Conservation (phyloP, 1,140 invertebrate genomes). For the Macrotrachela quadricornifera region DNA sequence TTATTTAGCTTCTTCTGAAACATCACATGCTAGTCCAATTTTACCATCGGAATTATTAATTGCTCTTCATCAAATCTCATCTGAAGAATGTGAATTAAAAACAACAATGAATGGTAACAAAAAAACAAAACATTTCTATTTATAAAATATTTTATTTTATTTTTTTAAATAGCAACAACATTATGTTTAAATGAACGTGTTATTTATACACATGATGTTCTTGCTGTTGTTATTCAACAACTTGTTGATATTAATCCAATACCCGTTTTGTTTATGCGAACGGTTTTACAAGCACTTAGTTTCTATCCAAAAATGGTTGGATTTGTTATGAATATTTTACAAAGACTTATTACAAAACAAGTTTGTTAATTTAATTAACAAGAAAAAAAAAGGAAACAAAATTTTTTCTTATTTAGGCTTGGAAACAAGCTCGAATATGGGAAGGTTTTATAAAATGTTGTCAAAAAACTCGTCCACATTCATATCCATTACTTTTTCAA, state of each 20-base stretch:
- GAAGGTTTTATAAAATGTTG: conserved; percentile 91
- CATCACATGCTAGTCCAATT: conserved; percentile 33
- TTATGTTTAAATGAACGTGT: conserved; percentile 72
- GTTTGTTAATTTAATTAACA: conserved; percentile 26
- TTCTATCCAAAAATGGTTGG: conserved; percentile 64
- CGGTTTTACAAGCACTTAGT: conserved; percentile 72
- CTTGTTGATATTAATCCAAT: conserved; percentile 67
- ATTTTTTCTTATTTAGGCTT: conserved; percentile 40
- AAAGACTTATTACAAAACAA: conserved; percentile 69
- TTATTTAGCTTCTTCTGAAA: conserved; percentile 5
- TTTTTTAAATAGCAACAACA: conserved; percentile 50
- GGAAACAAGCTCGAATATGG: conserved; percentile 87
- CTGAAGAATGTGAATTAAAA: conserved; percentile 66
- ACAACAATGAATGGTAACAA: conserved; percentile 64
- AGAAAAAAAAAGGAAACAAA: background rate
- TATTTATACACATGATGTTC: conserved; percentile 51
- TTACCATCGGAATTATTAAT: conserved; percentile 73
- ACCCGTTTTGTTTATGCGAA: conserved; percentile 80
- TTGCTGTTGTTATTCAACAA: conserved; percentile 72
- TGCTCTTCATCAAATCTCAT: conserved; percentile 72
- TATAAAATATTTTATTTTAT: background rate
- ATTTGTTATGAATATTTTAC: conserved; percentile 76
- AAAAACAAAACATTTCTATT: background rate
- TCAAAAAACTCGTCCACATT: conserved; percentile 65
- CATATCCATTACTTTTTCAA: conserved; percentile 58